Base-by-base conservation (phyloP, 2,888 invertebrate genomes). In the Dorcus parallelipipedus region DNA sequence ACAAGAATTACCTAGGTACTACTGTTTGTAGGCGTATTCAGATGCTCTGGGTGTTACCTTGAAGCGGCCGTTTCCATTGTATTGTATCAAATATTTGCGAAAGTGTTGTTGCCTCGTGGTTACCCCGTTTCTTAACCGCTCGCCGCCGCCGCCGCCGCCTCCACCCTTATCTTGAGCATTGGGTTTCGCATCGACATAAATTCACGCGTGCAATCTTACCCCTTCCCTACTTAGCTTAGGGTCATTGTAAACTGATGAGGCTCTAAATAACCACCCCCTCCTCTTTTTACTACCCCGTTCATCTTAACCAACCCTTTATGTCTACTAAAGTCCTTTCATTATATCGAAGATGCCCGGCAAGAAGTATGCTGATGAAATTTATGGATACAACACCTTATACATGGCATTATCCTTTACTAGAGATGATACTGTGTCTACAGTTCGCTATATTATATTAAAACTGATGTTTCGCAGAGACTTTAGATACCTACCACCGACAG, bases 221-320 rank as follows among this genome's bases (percentile, higher is more conserved):
- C 61, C 63, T 66, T 64, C 63, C 52, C 45, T 23, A 45, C 45
- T 45, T 45, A 23, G 45, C 52, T 40, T 49, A 45, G 83, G 84
- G 84, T 84, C 84, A 84, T 84, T 83, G 82, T 83, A 84, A 84
- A 84, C 84, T 84, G 84, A 84, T 83, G 84, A 84, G 84, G 83
- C 83, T 80, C 83, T 83, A 83, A 83, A 83, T 83, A 82, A 82
- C 76, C 80, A 79, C 78, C 45, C 38, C 49, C 17, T 33, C 68
- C 72, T 68, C 69, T 69, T 72, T 72, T 71, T 72, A 71, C 69
- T 66, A 66, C 67, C 68, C 69, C 69, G 72, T 72, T 73, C 74
- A 69, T 73, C 56, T 56, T 45, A 56, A 43, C 50, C 56, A 56
- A 56, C 51, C 56, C 56, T 56, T 56, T 56, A 50, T 45, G 33